A percentile compares a stretch with the other conserved stretches of the same genome.
These are phyloP conservation scores for Danio jaintianensis DNA, from an alignment of 2,797 vertebrate genomes.

Conservation along the genomic window DNA sequence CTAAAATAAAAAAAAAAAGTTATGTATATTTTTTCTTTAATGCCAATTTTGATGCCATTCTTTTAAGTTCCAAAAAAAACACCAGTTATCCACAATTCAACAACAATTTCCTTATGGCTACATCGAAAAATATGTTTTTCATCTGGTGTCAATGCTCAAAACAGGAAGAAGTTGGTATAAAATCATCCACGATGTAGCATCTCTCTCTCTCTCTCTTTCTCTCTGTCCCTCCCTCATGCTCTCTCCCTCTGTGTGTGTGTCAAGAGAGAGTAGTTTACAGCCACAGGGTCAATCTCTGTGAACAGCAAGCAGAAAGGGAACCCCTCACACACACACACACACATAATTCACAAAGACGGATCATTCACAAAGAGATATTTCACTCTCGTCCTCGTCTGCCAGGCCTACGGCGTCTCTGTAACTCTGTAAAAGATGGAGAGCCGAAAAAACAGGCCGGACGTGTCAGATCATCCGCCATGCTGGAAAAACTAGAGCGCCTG, in stretches of 20 bases:
- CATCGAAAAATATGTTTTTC: constrained; percentile 19
- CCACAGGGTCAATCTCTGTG: constrained; percentile 49
- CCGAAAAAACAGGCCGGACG: constrained; percentile 50
- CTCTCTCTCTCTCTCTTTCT: too few relatives aligned
- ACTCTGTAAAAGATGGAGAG: constrained; percentile 53
- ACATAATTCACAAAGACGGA: constrained; percentile 56
- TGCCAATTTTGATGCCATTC: too few relatives aligned
- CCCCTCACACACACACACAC: constrained; percentile 44
- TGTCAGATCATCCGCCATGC: constrained; percentile 55
- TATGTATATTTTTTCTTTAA: too few relatives aligned
- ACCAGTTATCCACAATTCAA: not conserved
- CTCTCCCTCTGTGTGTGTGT: not conserved
- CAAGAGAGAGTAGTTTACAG: constrained; percentile 47
- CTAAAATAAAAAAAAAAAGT: too few relatives aligned
- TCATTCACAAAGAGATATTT: constrained; percentile 53
- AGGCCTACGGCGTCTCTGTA: constrained; percentile 56
- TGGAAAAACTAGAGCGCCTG: constrained; percentile 57
- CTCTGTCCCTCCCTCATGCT: too few relatives aligned
- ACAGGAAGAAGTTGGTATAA: not conserved
- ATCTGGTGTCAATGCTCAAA: not conserved
- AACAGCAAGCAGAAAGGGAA: constrained; percentile 50
- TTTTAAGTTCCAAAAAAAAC: too few relatives aligned
- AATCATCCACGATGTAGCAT: not conserved
- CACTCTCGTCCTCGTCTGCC: constrained; percentile 26
- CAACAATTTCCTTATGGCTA: not conserved